Evolutionary conservation across 2,797 vertebrate species (phyloP).

Genomic region (Sebastes cheni): DNA sequence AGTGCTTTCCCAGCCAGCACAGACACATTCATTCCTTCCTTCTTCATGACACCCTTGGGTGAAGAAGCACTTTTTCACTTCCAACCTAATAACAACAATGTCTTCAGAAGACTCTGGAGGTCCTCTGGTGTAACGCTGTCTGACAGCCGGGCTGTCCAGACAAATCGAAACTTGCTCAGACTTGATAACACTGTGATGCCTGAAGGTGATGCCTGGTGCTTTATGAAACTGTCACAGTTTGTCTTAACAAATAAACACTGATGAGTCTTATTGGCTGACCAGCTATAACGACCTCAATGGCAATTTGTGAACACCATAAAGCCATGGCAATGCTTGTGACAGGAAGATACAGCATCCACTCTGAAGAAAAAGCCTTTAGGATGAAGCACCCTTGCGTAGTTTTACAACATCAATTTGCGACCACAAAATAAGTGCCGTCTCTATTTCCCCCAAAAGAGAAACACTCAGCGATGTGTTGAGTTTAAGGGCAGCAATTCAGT

Average conservation of each 20-base stretch:
- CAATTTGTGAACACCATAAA: constrained; percentile 6
- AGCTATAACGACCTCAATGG: not conserved
- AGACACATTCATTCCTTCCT: constrained; percentile 16
- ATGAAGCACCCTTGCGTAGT: not conserved
- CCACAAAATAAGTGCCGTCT: not conserved
- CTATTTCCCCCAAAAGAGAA: not conserved
- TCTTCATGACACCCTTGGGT: constrained; percentile 39
- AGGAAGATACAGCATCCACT: not conserved
- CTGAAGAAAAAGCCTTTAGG: not conserved
- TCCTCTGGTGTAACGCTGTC: constrained; percentile 41
- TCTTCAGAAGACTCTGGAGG: constrained; percentile 42
- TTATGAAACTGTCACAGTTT: constrained; percentile 44
- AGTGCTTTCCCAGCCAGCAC: constrained; percentile 20
- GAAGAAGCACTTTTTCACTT: constrained; percentile 25
- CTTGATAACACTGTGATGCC: constrained; percentile 51
- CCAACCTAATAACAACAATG: constrained; percentile 54
- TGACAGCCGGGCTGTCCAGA: constrained; percentile 49
- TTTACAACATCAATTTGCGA: not conserved
- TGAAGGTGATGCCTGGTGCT: constrained; percentile 39
- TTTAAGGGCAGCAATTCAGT: constrained; percentile 1
- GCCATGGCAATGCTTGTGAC: not conserved
- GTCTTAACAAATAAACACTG: constrained; percentile 36
- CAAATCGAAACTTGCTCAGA: constrained; percentile 55
- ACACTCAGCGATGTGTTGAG: not conserved
- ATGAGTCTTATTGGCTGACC: constrained; percentile 9